A percentile compares a stretch with the other conserved stretches of the same genome.
phyloP scores from a whole-genome alignment of 2,888 invertebrate species.

The Syritta pipiens region DNA sequence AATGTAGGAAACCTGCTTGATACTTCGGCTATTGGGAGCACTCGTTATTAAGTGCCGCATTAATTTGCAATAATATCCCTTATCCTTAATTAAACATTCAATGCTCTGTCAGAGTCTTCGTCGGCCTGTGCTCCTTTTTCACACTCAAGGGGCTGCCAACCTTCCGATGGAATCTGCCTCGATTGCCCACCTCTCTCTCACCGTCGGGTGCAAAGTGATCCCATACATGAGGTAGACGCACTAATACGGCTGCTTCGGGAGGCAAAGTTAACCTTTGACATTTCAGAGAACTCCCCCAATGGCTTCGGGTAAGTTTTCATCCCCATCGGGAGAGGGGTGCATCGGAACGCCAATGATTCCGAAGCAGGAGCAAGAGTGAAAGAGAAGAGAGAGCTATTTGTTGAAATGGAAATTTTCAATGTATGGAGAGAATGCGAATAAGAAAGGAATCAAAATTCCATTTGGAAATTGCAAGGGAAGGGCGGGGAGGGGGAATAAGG shows the following conservation, averaged over 20 bases:
- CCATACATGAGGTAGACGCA: conserved; percentile 4
- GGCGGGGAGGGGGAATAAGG: background rate
- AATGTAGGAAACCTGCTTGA: too few species aligned
- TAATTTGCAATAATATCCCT: conserved; percentile 53
- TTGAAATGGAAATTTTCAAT: conserved; percentile 37
- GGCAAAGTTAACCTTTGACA: conserved; percentile 48
- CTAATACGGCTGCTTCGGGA: conserved; percentile 17
- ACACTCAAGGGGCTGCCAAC: background rate
- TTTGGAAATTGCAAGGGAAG: conserved; percentile 23
- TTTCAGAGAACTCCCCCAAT: conserved; percentile 28
- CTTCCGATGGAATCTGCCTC: background rate
- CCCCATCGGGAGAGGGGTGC: background rate
- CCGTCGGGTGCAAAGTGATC: background rate
- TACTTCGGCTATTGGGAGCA: background rate
- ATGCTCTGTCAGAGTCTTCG: conserved; percentile 6
- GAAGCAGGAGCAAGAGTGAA: too few species aligned
- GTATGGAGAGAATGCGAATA: conserved; percentile 12
- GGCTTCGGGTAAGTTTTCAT: background rate
- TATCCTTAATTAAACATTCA: conserved; percentile 43
- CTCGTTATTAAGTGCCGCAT: conserved; percentile 45
- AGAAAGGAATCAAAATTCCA: conserved; percentile 33
- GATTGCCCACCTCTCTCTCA: background rate
- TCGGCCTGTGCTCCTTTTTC: background rate
- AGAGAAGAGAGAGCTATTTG: conserved; percentile 17
- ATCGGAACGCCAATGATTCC: conserved; percentile 2